A percentile compares a stretch with the other conserved stretches of the same genome.
These are phyloP conservation scores for Erynnis tages DNA, from an alignment of 2,888 invertebrate genomes.

Conservation along the genomic window DNA sequence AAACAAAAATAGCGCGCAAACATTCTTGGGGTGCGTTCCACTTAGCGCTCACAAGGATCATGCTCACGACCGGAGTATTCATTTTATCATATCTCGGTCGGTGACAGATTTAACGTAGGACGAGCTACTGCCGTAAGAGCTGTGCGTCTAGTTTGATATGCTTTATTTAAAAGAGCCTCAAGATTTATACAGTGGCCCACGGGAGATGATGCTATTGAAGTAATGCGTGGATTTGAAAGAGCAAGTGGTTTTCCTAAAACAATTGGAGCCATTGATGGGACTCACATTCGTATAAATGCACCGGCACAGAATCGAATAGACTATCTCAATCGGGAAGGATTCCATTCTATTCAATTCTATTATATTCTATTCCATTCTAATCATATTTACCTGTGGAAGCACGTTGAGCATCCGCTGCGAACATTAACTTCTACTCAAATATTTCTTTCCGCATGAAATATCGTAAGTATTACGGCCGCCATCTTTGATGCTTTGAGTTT, in stretches of 20 bases:
- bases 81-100: neutral
- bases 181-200: slow-evolving; percentile 3
- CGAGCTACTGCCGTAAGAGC: slow-evolving; percentile 2
- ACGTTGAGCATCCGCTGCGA: too few relatives aligned
- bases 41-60: too few relatives aligned
- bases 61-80: too few relatives aligned
- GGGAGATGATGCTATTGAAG: neutral
- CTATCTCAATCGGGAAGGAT: slow-evolving; percentile 1
- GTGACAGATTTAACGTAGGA: slow-evolving; percentile 1
- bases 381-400: too few relatives aligned
- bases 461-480: too few relatives aligned
- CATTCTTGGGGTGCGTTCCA: too few relatives aligned
- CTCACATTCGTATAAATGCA: slow-evolving; percentile 4
- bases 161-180: too few relatives aligned
- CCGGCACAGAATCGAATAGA: slow-evolving; percentile 7
- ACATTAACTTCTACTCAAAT: neutral
- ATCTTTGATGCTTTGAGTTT: too few relatives aligned
- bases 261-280: neutral
- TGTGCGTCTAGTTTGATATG: neutral
- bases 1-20: too few relatives aligned
- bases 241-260: slow-evolving; percentile 1
- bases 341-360: neutral
- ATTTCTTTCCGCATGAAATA: too few relatives aligned
- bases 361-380: neutral
- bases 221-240: neutral